Evolutionary conservation across 2,113 vertebrate genomes (phyloP), one percentile per base, ranked within the genome.

Genomic region (Sinocyclocheilus rhinocerous): DNA sequence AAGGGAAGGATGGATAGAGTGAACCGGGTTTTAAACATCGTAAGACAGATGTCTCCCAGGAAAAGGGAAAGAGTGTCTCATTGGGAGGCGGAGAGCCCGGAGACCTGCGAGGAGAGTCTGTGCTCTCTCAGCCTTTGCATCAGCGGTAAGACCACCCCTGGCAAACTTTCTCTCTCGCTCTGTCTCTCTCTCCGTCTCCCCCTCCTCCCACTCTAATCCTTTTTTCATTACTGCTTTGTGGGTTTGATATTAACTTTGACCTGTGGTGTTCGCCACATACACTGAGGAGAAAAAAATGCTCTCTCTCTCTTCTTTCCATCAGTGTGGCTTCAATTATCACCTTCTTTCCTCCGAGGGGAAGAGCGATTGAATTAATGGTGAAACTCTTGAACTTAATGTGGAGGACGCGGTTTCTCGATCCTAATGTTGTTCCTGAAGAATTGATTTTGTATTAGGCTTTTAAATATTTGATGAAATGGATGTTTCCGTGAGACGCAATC

Each of bases 101-200:
- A 93, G 63, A 93, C 92, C 69, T 94, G 93, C 88, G 93, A 94
- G 45, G 91, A 93, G 86, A 90, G 90, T 89, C 93, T 96, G 87
- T 95, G 95, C 87, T 93, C 33, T 83, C 90, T 96, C 69, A 93
- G 93, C 81, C 91, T 95, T 84, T 95, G 94, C 89, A 92, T 94
- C 0, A 26, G 93, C 86, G 95, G 95, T 96, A 93, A 95, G 95
- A 86, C 70, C 75, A 75, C 83, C 76, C 59, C 33, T 39, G 76
- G 39, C 83, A 90, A 90, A 90, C 87, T 90, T 90, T 90, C 48
- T 86, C 42, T 85, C 79, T 83, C 84, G 36, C 77, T 87, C 15
- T 63, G 73, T 78, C 72, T 29, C 48, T 57, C 57, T 70, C 20
- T 26, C 77, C 20, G 52, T 76, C 70, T 76, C 77, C n/a, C 76